phyloP scores from a whole-genome alignment of 2,113 vertebrate species.

The Daboia siamensis region DNA sequence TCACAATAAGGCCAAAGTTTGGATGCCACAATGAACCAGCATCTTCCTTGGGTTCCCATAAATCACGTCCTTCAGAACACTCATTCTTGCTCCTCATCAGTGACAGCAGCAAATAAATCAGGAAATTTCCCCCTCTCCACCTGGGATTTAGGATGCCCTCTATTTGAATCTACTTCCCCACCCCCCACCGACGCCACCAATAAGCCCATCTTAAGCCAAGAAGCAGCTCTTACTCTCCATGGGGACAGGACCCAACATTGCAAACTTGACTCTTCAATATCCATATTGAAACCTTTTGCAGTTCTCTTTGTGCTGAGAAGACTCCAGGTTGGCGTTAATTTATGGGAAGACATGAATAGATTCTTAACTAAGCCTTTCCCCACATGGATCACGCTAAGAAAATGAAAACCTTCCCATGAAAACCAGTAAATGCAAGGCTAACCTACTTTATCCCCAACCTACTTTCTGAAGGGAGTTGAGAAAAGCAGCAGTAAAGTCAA shows the following conservation, averaged over 20 bases:
- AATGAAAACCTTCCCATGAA: not conserved
- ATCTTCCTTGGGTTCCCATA: not conserved
- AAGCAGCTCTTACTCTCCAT: not conserved
- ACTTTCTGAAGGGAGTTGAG: not conserved
- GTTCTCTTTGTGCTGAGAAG: not conserved
- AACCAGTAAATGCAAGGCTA: conserved; percentile 16
- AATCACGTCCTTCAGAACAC: not conserved
- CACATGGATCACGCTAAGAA: rapidly evolving
- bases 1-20: not conserved
- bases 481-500: not conserved
- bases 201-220: not conserved
- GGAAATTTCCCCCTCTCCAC: not conserved
- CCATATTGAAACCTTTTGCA: not conserved
- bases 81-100: not conserved
- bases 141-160: not conserved
- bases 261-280: not conserved
- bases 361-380: not conserved
- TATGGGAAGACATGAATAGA: rapidly evolving
- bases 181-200: not conserved
- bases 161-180: not conserved
- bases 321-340: not conserved
- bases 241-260: not conserved
- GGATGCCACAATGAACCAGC: not conserved
- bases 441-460: conserved; percentile 28
- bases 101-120: not conserved